These are phyloP conservation scores for Nomada hirtipes DNA, from an alignment of 2,888 invertebrate genomes.

Conservation along the genomic window DNA sequence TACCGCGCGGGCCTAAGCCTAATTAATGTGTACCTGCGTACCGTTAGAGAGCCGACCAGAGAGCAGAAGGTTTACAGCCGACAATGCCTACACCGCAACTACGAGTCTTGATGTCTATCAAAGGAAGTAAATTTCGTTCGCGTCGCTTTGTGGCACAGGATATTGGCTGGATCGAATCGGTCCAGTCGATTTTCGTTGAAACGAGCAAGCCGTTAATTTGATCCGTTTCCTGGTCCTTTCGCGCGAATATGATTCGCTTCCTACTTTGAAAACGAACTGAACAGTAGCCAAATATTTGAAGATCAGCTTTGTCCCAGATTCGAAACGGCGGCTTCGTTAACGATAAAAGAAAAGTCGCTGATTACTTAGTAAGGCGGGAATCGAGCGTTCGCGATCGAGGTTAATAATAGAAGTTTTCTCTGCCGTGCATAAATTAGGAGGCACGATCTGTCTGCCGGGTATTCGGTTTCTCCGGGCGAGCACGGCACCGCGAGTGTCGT, in stretches of 20 bases:
- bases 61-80: slow-evolving; percentile 70
- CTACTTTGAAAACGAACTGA: background rate
- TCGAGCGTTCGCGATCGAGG: slow-evolving; percentile 63
- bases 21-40: slow-evolving; percentile 82
- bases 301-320: too few species aligned
- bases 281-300: background rate
- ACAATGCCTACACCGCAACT: slow-evolving; percentile 70
- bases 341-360: background rate
- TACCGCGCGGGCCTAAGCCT: slow-evolving; percentile 80
- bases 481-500: slow-evolving; percentile 64
- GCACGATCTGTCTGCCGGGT: slow-evolving; percentile 69
- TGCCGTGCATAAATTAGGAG: slow-evolving; percentile 69
- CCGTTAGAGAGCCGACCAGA: slow-evolving; percentile 70
- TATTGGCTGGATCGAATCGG: slow-evolving; percentile 46
- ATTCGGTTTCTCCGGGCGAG: slow-evolving; percentile 71
- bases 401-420: slow-evolving; percentile 70
- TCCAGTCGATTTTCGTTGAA: slow-evolving; percentile 45
- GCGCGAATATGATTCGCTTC: slow-evolving; percentile 32
- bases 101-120: slow-evolving; percentile 67
- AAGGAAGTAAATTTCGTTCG: slow-evolving; percentile 72
- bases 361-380: background rate
- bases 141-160: slow-evolving; percentile 44
- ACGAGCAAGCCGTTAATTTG: slow-evolving; percentile 48
- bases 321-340: too few species aligned
- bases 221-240: slow-evolving; percentile 30